phyloP scores from a whole-genome alignment of 2,888 invertebrate species.

The Mellilla xanthometata region DNA sequence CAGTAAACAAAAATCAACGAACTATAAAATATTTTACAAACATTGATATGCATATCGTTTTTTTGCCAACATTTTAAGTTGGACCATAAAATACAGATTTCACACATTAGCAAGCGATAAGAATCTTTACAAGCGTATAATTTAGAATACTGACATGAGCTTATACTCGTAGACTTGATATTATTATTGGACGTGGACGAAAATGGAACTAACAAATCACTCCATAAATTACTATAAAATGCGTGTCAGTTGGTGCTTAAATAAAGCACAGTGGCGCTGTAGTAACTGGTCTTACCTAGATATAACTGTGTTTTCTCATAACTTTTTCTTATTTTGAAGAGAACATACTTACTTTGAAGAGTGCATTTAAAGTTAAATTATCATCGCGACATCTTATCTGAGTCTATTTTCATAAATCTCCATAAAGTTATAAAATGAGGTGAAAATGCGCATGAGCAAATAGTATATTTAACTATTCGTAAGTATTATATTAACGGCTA shows the following conservation, averaged over 20 bases:
- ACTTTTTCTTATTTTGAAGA: conserved; percentile 26
- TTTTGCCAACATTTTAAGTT: conserved; percentile 2
- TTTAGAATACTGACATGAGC: background rate
- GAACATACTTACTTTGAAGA: conserved; percentile 23
- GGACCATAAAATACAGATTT: conserved; percentile 16
- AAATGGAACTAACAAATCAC: conserved; percentile 2
- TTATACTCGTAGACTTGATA: background rate
- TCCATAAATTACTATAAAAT: too few species aligned
- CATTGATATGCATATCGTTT: conserved; percentile 12
- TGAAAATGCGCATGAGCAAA: too few species aligned
- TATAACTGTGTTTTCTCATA: conserved; percentile 20
- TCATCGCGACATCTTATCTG: conserved; percentile 18
- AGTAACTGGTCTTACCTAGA: background rate
- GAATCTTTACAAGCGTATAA: conserved; percentile 13
- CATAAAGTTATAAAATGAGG: conserved; percentile 1
- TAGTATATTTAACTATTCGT: too few species aligned
- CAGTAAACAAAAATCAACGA: conserved; percentile 8
- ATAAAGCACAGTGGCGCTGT: background rate
- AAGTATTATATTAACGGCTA: too few species aligned
- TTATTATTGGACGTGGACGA: background rate
- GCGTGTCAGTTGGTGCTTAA: background rate
- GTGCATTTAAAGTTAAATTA: conserved; percentile 27
- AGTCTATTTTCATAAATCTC: conserved; percentile 4
- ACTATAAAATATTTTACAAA: conserved; percentile 15
- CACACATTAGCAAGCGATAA: conserved; percentile 19